Evolutionary conservation across 1,140 invertebrate species (phyloP).

Genomic region (Globodera ellingtonae): DNA sequence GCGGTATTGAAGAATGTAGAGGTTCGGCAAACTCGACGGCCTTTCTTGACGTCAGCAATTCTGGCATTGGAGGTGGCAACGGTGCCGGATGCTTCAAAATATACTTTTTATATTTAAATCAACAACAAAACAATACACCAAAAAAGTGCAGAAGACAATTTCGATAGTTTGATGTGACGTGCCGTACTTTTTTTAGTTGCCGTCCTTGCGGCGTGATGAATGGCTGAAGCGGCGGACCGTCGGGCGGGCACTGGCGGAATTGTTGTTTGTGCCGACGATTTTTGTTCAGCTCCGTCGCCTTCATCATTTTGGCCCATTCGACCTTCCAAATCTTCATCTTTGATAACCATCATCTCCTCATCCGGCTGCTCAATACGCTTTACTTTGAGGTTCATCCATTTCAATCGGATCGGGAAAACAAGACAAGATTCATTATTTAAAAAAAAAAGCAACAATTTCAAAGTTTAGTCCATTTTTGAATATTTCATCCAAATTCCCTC

Average conservation of each 20-base stretch:
- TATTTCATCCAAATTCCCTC: too few relatives aligned
- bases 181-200: not conserved
- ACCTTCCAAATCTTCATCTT: constrained; percentile 5
- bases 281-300: constrained; percentile 1
- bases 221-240: not conserved
- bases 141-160: too few relatives aligned
- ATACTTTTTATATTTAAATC: too few relatives aligned
- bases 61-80: not conserved
- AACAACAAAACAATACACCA: too few relatives aligned
- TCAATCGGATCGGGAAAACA: constrained; percentile 27
- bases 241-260: constrained; percentile 1
- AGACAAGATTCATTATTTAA: too few relatives aligned
- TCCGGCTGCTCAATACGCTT: not conserved
- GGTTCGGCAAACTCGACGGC: constrained; percentile 53
- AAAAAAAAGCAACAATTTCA: too few relatives aligned
- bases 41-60: constrained; percentile 17
- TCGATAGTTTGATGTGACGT: not conserved
- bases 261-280: not conserved
- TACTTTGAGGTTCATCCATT: constrained; percentile 19
- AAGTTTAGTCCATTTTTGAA: too few relatives aligned
- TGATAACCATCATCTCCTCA: constrained; percentile 4
- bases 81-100: not conserved
- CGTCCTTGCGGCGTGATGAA: constrained; percentile 6
- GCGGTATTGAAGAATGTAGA: constrained; percentile 54
- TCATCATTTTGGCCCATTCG: not conserved